Evolutionary conservation across 1,140 invertebrate genomes (phyloP), one percentile per base, ranked within the genome.

Genomic region (Formica selysi): DNA sequence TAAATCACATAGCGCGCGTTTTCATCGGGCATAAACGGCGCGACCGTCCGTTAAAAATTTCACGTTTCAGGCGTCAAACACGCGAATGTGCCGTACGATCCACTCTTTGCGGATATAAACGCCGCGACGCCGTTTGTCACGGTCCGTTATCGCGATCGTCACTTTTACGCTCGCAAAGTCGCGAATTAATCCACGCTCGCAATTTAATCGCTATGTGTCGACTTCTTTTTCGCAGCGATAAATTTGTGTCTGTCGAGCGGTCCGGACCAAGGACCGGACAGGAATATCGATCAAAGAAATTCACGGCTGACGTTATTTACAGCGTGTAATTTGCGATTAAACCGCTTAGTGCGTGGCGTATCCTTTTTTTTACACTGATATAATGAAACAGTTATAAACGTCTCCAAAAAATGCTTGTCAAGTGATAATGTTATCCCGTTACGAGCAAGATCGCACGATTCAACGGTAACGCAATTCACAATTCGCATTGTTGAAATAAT

Each of bases 1-100:
- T 89, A 87, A 90, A 89, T 89, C 88, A 89, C 36, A 59, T 74
- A 44, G 59, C n/a, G 8, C 88, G 26, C 64, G 38, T 85, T 89
- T 89, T 71, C 76, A 61, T 6, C 62, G 16, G 41, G 76, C 76
- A 54, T 84, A 87, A 87, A 89, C 76, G 79, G 57, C 54, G 68
- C 57, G 62, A 81, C 41, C 68, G 80, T 90, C 76, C 80, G 78
- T 90, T 90, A 90, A 90, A 51, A 51, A 90, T 90, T 87, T 87
- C 80, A 51, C 76, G 79, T 76, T 84, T 87, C 67, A 80, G 38
- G 80, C 57, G 44, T 88, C 70, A 78, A 88, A 79, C 44, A 76
- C n/a, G 76, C 79, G 67, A 59, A 19, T 51, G 4, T 22, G 41
- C 61, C 29, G 48, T 41, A 57, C 51, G 74, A 81, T 79, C 13